Evolutionary conservation across 2,113 vertebrate genomes (phyloP).

Genomic region (Osmerus mordax): DNA sequence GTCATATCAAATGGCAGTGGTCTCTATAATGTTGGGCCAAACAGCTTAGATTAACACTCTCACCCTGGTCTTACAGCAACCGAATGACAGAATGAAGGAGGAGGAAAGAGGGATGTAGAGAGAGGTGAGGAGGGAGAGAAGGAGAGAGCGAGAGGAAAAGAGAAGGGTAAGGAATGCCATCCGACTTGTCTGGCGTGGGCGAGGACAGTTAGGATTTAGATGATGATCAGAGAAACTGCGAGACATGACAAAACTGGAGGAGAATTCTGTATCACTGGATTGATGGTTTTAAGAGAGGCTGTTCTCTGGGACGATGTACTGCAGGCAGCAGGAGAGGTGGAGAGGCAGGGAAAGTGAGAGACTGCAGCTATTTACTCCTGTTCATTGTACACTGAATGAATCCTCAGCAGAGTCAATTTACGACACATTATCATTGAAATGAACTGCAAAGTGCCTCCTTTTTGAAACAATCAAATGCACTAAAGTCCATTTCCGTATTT

Average conservation of each 20-base stretch:
- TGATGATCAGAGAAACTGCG: slow-evolving; percentile 27
- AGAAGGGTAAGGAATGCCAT: background rate
- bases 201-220: slow-evolving; percentile 34
- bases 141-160: slow-evolving; percentile 21
- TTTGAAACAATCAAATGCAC: background rate
- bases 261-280: background rate
- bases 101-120: background rate
- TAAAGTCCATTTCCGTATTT: slow-evolving; percentile 12
- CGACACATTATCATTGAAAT: background rate
- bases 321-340: background rate
- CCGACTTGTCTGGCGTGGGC: background rate
- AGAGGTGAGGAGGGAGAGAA: slow-evolving; percentile 16
- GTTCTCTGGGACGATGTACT: background rate
- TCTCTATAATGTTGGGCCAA: slow-evolving; percentile 59
- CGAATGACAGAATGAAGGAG: slow-evolving; percentile 12
- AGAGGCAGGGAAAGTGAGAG: background rate
- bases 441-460: background rate
- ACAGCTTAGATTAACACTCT: slow-evolving; percentile 43
- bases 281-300: background rate
- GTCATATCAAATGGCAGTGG: slow-evolving; percentile 53
- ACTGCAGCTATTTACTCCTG: background rate
- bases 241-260: background rate
- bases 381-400: background rate
- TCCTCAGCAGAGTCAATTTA: background rate
- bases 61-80: slow-evolving; percentile 30